Conservation (phyloP, 1,140 invertebrate genomes). For the Platyscapa corneri region DNA sequence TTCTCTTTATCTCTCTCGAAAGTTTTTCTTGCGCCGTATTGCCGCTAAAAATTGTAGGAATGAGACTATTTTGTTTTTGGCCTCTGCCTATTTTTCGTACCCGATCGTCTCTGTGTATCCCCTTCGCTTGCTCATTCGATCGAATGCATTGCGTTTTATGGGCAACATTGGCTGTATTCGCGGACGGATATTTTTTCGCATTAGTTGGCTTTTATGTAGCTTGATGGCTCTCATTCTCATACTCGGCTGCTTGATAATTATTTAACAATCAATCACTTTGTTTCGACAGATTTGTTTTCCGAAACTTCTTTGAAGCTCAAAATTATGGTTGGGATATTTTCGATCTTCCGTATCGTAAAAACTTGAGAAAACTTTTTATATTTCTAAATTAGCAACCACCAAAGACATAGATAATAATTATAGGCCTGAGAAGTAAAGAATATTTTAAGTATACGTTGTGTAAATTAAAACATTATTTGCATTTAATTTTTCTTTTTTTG, state of each 20-base stretch:
- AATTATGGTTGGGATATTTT: background rate
- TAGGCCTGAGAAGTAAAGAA: too few species aligned
- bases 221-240: background rate
- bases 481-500: too few species aligned
- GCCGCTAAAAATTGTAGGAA: too few species aligned
- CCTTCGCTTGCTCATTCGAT: constrained; percentile 10
- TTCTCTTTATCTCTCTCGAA: too few species aligned
- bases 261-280: background rate
- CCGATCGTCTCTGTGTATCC: background rate
- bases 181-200: background rate
- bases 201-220: background rate
- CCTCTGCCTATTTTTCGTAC: background rate
- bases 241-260: background rate
- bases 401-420: too few species aligned
- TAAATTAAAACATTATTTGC: too few species aligned
- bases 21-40: constrained; percentile 29
- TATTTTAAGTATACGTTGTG: too few species aligned
- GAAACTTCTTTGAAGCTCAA: background rate
- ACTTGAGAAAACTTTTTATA: too few species aligned
- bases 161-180: background rate
- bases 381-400: too few species aligned
- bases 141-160: constrained; percentile 14
- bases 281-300: background rate
- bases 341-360: too few species aligned
- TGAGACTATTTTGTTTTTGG: constrained; percentile 4